A percentile compares a stretch with the other conserved stretches of the same genome.
phyloP scores from a whole-genome alignment of 2,888 invertebrate genomes.

The Thysanoteuthis rhombus region DNA sequence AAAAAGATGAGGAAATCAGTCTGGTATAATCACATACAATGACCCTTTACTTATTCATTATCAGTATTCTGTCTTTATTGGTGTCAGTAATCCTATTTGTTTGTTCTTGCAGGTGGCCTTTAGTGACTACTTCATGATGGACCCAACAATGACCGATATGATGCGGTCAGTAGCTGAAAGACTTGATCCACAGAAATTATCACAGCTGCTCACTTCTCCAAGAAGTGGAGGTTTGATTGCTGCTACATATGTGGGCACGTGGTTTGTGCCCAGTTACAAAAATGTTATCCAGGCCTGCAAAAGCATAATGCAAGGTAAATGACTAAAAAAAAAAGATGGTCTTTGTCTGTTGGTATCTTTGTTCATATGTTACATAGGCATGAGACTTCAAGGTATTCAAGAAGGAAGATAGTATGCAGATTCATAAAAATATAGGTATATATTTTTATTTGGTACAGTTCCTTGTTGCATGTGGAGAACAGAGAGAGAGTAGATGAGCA shows the following conservation, averaged over 20 bases:
- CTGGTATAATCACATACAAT: no score
- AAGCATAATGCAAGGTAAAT: slow-evolving; percentile 57
- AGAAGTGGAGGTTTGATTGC: slow-evolving; percentile 55
- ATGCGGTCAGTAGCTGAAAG: slow-evolving; percentile 53
- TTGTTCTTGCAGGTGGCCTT: slow-evolving; percentile 53
- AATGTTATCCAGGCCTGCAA: slow-evolving; percentile 57
- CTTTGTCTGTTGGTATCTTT: no score
- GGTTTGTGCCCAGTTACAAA: slow-evolving; percentile 59
- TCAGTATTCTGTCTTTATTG: no score
- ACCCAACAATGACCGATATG: slow-evolving; percentile 52
- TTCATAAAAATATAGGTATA: no score
- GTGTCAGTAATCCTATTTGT: background rate
- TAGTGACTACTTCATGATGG: slow-evolving; percentile 59
- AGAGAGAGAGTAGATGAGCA: no score
- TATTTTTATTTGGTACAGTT: no score
- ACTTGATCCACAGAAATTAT: slow-evolving; percentile 57
- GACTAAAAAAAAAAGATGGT: background rate
- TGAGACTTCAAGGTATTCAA: no score
- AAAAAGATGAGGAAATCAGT: no score
- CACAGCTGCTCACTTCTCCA: slow-evolving; percentile 48
- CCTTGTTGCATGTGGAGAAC: no score
- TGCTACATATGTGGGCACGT: slow-evolving; percentile 54
- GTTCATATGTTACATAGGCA: no score
- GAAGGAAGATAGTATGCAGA: no score
- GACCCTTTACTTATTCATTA: no score